Conservation (phyloP, 2,797 vertebrate species). For the Cygnus olor region DNA sequence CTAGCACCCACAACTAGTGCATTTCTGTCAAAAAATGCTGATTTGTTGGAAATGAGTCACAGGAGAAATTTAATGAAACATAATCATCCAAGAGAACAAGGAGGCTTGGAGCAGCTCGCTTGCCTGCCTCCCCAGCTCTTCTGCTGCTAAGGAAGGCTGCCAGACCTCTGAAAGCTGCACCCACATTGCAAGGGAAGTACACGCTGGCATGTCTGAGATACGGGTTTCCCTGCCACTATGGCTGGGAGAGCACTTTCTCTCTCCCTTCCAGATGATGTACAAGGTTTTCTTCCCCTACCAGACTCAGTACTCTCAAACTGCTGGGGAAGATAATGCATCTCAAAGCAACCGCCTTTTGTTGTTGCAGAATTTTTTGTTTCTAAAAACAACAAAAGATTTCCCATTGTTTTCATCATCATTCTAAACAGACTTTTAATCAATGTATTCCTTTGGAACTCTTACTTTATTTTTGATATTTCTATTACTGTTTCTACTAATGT, state of each 20-base stretch:
- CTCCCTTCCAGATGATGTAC: neutral
- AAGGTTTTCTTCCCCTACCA: neutral
- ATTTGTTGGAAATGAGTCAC: neutral
- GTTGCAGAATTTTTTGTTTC: neutral
- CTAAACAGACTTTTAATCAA: neutral
- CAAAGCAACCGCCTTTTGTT: neutral
- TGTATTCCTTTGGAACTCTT: neutral
- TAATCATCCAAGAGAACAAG: neutral
- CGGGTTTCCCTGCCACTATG: neutral
- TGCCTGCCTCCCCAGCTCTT: neutral
- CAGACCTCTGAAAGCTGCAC: neutral
- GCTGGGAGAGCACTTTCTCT: neutral
- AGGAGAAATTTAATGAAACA: neutral
- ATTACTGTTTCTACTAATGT: neutral
- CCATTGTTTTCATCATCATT: neutral
- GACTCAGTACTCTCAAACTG: neutral
- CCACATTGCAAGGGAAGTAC: rapidly evolving
- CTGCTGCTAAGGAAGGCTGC: neutral
- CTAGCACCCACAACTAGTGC: neutral
- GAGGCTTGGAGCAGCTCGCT: neutral
- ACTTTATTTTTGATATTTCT: neutral
- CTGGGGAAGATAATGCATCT: neutral
- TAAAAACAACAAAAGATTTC: neutral
- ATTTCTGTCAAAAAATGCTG: neutral
- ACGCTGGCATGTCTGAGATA: rapidly evolving